Base-by-base conservation (phyloP, 2,113 vertebrate species). In the Martes martes region DNA sequence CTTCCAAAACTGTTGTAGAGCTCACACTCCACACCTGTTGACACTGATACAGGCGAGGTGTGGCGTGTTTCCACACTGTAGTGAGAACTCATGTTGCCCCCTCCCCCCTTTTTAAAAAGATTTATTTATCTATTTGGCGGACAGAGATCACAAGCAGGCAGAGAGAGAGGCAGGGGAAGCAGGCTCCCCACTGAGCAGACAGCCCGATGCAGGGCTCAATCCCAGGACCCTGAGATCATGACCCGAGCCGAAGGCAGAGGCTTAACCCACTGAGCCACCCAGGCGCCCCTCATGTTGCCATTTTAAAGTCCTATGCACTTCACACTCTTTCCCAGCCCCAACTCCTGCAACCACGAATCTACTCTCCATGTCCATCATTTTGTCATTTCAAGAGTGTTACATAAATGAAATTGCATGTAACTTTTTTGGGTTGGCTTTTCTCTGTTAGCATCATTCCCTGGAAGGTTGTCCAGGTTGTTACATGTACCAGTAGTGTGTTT, bases 21-120 rank as follows among this genome's bases (percentile, higher is more conserved):
- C 33, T 28, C 5, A 6, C 50, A 36, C 4, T 73, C 42, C 26
- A 13, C 26, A 42, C 1, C 6, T 7, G 4, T 1, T 6, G 80
- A n/a, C 52, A 21, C 13, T 0, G 45, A 6, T 16, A 0, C 11
- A 7, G 3, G 23, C 11, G 0, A 3, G n/a, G 15, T 4, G 26
- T 28, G 33, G 45, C 8, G 9, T 2, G 0, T 36, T 39, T 67
- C 33, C 71, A 36, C 11, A 23, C 18, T 9, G 4, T 65, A 13
- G 26, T 2, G 67, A 26, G 24, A 9, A 28, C 76, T 55, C 78
- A 11, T 45, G 31, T 45, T 3, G 8, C 28, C 16, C n/a, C n/a
- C n/a, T 0, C 14, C 52, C 50, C 50, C 5, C 4, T 15, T 16
- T 16, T 52, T 52, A 52, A 52, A 50, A 15, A 50, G 50, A 52